A percentile compares a stretch with the other conserved stretches of the same genome.
phyloP scores from a whole-genome alignment of 2,113 vertebrate genomes.

The Bubo blakistoni region DNA sequence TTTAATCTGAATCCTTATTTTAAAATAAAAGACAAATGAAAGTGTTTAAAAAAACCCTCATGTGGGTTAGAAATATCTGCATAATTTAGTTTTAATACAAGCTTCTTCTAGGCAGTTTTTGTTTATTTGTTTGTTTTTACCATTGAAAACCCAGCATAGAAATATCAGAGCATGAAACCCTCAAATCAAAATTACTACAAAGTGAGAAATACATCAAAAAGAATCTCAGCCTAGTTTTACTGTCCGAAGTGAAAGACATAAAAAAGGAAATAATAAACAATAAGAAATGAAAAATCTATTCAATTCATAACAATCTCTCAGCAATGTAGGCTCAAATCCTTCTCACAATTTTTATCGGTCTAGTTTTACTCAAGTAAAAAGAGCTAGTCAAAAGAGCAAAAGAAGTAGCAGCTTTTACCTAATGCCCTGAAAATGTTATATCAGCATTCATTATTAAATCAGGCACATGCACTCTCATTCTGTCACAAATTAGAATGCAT shows the following conservation, averaged over 20 bases:
- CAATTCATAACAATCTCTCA: neutral
- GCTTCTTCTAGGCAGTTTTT: neutral
- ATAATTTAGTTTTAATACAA: neutral
- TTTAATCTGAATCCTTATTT: neutral
- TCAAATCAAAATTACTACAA: neutral
- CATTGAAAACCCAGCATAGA: neutral
- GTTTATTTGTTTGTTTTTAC: neutral
- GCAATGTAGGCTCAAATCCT: neutral
- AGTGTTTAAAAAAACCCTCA: fast-evolving
- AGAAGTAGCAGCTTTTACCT: neutral
- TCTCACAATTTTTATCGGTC: neutral
- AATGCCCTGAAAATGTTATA: neutral
- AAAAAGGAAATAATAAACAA: neutral
- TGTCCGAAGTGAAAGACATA: neutral
- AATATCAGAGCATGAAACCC: neutral
- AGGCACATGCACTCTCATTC: neutral
- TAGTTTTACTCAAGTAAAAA: neutral
- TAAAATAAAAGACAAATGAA: neutral
- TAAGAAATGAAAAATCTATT: neutral
- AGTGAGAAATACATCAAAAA: neutral
- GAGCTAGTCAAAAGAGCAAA: neutral
- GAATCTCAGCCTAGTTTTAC: neutral
- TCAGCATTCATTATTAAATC: neutral
- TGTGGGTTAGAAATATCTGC: neutral
- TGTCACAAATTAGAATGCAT: neutral